Percentiles rank a stretch among this genome's conserved stretches.
Conservation (phyloP, 2,797 vertebrate genomes). For the Syncerus caffer region DNA sequence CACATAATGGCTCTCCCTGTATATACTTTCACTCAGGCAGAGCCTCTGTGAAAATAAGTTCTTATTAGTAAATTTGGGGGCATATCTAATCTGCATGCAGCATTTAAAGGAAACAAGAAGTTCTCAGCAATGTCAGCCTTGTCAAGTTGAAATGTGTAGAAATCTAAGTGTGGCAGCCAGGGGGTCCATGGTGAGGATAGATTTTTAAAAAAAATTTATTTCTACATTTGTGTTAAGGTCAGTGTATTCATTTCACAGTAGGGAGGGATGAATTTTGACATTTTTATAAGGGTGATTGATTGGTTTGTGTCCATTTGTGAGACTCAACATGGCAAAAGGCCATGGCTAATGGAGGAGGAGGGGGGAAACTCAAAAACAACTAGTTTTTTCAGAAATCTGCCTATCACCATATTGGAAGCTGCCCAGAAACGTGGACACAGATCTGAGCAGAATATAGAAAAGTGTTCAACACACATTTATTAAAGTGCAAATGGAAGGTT, state of each 20-base stretch:
- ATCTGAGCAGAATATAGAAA: constrained; percentile 37
- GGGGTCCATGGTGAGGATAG: constrained; percentile 39
- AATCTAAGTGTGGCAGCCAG: constrained; percentile 51
- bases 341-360: constrained; percentile 69
- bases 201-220: constrained; percentile 60
- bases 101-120: not conserved
- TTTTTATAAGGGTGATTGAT: constrained; percentile 77
- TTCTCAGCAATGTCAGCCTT: constrained; percentile 56
- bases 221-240: constrained; percentile 78
- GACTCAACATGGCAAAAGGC: constrained; percentile 69
- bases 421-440: not conserved
- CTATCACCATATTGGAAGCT: constrained; percentile 58
- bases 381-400: constrained; percentile 59
- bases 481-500: not conserved
- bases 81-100: constrained; percentile 42
- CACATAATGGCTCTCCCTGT: not conserved
- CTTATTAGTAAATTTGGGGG: constrained; percentile 38
- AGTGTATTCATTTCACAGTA: constrained; percentile 78
- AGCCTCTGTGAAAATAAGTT: not conserved
- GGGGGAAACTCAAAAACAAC: not conserved
- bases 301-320: constrained; percentile 76
- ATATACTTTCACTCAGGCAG: not conserved
- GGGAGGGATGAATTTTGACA: constrained; percentile 76
- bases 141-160: constrained; percentile 60
- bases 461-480: constrained; percentile 9